Evolutionary conservation across 2,888 invertebrate genomes (phyloP).

Genomic region (Amaurobius ferox): DNA sequence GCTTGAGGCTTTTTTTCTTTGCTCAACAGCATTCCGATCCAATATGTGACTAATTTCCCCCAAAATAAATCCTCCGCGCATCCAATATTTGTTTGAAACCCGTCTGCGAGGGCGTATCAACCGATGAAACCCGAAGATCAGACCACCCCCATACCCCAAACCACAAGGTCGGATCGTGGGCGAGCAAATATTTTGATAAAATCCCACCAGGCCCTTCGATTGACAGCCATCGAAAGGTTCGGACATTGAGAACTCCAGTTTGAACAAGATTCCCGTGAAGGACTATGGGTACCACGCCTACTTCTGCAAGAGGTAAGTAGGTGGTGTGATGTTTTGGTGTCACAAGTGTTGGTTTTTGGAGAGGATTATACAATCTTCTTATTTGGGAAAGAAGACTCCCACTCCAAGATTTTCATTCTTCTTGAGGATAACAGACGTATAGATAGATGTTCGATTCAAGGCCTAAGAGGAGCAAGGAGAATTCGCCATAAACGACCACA

Average conservation of each 20-base stretch:
- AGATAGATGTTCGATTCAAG: too few species aligned
- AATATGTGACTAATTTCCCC: too few species aligned
- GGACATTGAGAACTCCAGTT: slow-evolving; percentile 42
- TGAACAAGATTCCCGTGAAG: slow-evolving; percentile 31
- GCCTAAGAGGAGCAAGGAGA: too few species aligned
- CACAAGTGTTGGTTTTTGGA: background rate
- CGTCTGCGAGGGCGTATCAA: background rate
- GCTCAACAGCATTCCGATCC: too few species aligned
- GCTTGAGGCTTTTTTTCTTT: too few species aligned
- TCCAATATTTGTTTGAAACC: background rate
- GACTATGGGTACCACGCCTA: background rate
- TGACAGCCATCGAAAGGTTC: slow-evolving; percentile 43
- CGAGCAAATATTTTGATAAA: slow-evolving; percentile 69
- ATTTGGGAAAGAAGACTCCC: background rate
- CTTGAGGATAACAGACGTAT: too few species aligned
- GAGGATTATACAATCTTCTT: background rate
- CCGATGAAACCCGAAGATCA: background rate
- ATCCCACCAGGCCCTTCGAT: slow-evolving; percentile 28
- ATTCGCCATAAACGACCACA: too few species aligned
- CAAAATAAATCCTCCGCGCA: background rate
- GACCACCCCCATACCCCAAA: background rate
- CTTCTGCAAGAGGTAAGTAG: slow-evolving; percentile 8
- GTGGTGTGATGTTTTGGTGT: slow-evolving; percentile 24
- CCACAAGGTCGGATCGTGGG: slow-evolving; percentile 48
- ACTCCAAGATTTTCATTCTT: too few species aligned